Conservation (phyloP, 2,113 vertebrate genomes). For the Mohoua ochrocephala region DNA sequence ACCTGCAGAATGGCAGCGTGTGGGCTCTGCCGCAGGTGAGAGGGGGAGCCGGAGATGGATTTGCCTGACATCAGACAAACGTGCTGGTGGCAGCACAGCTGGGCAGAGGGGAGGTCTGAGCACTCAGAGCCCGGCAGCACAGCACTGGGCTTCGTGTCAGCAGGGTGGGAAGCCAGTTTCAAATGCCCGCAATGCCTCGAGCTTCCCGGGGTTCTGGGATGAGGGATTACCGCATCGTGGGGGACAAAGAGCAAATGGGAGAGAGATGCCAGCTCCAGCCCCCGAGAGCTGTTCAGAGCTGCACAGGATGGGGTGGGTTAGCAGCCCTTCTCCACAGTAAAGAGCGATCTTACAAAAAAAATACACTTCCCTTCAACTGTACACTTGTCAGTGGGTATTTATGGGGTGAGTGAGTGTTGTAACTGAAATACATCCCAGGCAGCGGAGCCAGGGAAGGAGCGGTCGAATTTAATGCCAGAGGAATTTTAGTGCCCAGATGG, state of each 20-base stretch:
- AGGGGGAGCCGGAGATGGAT: background rate
- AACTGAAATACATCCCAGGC: constrained; percentile 60
- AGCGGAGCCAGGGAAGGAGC: constrained; percentile 28
- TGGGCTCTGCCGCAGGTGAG: background rate
- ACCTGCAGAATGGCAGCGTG: background rate
- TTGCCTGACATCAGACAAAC: background rate
- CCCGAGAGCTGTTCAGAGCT: background rate
- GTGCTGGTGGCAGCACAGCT: background rate
- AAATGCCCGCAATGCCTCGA: accelerated
- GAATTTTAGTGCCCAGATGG: constrained; percentile 63
- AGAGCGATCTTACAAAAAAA: background rate
- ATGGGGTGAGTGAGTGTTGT: background rate
- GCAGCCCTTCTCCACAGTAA: constrained; percentile 3
- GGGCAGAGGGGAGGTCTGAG: background rate
- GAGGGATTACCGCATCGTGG: background rate
- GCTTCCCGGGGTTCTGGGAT: background rate
- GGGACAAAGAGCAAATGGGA: background rate
- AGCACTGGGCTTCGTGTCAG: background rate
- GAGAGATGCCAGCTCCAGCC: background rate
- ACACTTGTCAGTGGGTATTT: constrained; percentile 66
- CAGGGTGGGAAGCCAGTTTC: background rate
- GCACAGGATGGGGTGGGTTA: background rate
- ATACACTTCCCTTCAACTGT: constrained; percentile 34
- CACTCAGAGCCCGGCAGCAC: accelerated
- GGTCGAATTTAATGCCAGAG: constrained; percentile 12